Base-by-base conservation (phyloP, 1,140 invertebrate genomes). In the Plectrocnemia conspersa region DNA sequence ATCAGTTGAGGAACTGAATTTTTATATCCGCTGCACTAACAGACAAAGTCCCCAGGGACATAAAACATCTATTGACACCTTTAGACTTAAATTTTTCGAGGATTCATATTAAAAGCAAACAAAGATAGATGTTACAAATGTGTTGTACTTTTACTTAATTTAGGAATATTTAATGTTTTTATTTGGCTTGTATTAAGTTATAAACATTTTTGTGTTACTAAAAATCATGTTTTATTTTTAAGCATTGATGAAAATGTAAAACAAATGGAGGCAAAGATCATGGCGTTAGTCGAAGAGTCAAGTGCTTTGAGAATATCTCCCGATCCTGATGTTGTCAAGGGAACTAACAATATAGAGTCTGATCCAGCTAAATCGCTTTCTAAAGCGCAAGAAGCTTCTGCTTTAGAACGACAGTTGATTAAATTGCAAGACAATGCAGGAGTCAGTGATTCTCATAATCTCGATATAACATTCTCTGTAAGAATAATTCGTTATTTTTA, bases 341-440 rank as follows among this genome's bases (percentile, higher is more conserved):
- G 13, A 22, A 32, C 11, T 22, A 38, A 11, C 1, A 9, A n/a
- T 13, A 38, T 35, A 11, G 23, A 27, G 18, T 49, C 48, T n/a
- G 56, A 58, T 35, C 56, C 56, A 3, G 52, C 50, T 3, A 58
- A 58, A 29, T 82, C 93, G 0, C 71, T 99, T 23, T 88, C 93
- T 45, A 90, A 94, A 71, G 96, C 95, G 0, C 97, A 97, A 73
- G 95, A 99, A 74, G 94, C 95, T 11, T 93, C 91, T 1, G 82
- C 89, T 6, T 87, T 97, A 68, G 96, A 99, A 70, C 76, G 86
- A 56, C 86, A 85, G 56, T 69, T 98, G n/a, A 91, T 93, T 50
- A 77, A 88, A 58, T 81, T 94, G 65, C 88, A 94, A 63, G 93
- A 97, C 70, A 92, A 97, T 69, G 81, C 89, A 56, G 86, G 88